Percentiles rank a stretch among this genome's conserved stretches.
Conservation (phyloP, 2,888 invertebrate species). For the Polymixis lichenea region DNA sequence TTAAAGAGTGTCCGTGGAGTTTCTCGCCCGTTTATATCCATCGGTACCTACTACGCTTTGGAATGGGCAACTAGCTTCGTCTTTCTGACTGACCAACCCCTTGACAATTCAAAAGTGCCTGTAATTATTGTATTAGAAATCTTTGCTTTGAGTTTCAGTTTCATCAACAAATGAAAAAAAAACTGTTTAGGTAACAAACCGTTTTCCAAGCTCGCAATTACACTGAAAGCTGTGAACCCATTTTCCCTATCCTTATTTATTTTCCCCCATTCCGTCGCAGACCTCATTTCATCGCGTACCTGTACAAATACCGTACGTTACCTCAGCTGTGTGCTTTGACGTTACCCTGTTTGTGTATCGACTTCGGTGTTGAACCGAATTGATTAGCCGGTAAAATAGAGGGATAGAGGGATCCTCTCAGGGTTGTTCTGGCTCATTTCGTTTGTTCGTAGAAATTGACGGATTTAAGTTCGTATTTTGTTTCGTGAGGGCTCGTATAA, state of each 20-base stretch:
- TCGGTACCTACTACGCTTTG: no score
- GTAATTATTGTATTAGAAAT: no score
- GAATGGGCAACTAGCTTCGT: no score
- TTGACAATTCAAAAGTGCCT: no score
- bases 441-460: neutral
- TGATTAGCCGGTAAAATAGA: conserved; percentile 42
- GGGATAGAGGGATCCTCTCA: neutral
- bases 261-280: conserved; percentile 13
- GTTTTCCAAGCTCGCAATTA: conserved; percentile 34
- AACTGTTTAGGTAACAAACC: conserved; percentile 7
- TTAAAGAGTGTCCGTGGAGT: no score
- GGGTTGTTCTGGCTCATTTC: neutral
- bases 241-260: conserved; percentile 40
- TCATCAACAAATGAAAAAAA: no score
- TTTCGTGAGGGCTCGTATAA: neutral
- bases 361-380: conserved; percentile 32
- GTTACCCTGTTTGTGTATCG: conserved; percentile 44
- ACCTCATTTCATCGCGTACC: conserved; percentile 39
- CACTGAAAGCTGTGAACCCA: conserved; percentile 29
- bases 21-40: no score
- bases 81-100: no score
- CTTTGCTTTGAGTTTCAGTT: no score
- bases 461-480: neutral
- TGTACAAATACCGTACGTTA: conserved; percentile 39
- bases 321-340: conserved; percentile 35